Percentiles rank a stretch among this genome's conserved stretches.
Conservation (phyloP, 2,797 vertebrate genomes). For the Sciurus vulgaris region DNA sequence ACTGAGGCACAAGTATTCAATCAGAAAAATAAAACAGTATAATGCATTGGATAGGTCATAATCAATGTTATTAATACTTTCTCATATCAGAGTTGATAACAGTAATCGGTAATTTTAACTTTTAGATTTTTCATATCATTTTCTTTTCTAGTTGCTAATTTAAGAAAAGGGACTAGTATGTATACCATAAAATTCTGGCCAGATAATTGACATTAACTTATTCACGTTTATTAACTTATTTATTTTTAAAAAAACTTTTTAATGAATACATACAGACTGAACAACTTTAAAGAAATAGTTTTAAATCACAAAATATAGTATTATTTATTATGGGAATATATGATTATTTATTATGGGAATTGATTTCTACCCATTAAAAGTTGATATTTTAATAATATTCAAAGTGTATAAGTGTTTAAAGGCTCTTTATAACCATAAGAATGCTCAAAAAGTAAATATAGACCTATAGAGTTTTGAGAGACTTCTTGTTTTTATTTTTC, state of each 20-base stretch:
- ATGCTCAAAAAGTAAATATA: background rate
- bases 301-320: background rate
- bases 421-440: background rate
- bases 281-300: background rate
- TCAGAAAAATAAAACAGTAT: background rate
- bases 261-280: background rate
- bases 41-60: background rate
- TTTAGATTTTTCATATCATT: background rate
- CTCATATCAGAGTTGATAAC: background rate
- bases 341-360: background rate
- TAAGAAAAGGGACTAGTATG: background rate
- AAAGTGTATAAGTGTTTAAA: background rate
- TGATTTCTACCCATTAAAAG: background rate
- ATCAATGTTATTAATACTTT: background rate
- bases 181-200: background rate
- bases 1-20: background rate
- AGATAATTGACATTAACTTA: constrained; percentile 3
- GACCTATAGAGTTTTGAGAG: background rate
- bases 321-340: background rate
- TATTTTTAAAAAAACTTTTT: background rate
- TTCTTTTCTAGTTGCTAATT: background rate
- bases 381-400: background rate
- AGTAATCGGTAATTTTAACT: background rate
- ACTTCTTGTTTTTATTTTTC: background rate
- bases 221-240: too few species aligned